Conservation (phyloP, 1,140 invertebrate species). For the Leptinotarsa defecta region DNA sequence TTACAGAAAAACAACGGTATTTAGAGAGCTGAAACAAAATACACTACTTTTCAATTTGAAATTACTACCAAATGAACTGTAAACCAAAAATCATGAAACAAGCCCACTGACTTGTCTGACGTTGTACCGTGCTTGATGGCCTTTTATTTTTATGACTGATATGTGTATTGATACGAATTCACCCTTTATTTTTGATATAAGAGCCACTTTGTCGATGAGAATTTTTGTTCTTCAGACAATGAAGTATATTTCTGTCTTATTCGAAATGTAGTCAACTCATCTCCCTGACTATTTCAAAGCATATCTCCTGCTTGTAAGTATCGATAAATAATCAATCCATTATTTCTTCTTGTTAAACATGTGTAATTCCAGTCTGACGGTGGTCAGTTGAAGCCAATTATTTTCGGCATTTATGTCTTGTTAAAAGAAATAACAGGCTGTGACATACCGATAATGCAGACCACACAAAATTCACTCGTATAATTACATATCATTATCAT, state of each 20-base stretch:
- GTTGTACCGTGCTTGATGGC: too few relatives aligned
- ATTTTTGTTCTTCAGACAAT: too few relatives aligned
- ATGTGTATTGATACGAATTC: background rate
- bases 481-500: conserved; percentile 16
- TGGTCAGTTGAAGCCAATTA: conserved; percentile 16
- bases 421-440: conserved; percentile 3
- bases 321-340: background rate
- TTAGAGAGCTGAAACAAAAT: too few relatives aligned
- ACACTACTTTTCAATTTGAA: too few relatives aligned
- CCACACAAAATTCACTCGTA: background rate
- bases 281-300: background rate
- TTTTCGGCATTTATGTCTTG: conserved; percentile 15
- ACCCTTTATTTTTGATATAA: background rate
- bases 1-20: too few relatives aligned
- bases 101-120: background rate
- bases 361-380: background rate
- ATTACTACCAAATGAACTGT: too few relatives aligned
- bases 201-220: background rate
- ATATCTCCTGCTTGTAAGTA: background rate
- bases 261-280: background rate
- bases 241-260: background rate
- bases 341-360: conserved; percentile 1
- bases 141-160: background rate
- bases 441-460: conserved; percentile 22
- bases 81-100: too few relatives aligned